Evolutionary conservation across 2,888 invertebrate genomes (phyloP).

Genomic region (Eupithecia subfuscata): DNA sequence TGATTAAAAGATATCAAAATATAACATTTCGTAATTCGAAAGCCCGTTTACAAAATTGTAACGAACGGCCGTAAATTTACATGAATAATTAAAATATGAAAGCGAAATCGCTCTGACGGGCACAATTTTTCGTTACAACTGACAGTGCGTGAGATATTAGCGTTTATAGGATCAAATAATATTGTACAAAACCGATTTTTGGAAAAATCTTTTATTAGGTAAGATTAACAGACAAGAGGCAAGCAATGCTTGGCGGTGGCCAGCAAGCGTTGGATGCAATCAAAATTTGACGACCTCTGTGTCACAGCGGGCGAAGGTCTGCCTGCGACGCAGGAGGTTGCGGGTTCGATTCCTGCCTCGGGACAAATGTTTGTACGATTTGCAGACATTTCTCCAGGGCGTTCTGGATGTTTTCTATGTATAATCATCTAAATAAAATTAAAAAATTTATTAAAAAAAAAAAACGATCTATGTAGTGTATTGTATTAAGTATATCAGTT

Average conservation of each 20-base stretch:
- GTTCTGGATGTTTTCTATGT: too few species aligned
- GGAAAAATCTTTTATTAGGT: neutral
- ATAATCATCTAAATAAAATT: too few species aligned
- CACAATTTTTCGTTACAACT: conserved; percentile 34
- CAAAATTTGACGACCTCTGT: too few species aligned
- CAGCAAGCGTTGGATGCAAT: too few species aligned
- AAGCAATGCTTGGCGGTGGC: neutral
- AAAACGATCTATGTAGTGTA: too few species aligned
- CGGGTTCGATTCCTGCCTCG: too few species aligned
- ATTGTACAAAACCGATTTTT: neutral
- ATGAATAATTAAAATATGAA: conserved; percentile 37
- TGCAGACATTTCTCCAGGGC: too few species aligned
- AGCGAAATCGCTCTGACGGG: conserved; percentile 33
- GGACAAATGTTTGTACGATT: too few species aligned
- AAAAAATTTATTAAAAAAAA: too few species aligned
- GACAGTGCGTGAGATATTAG: conserved; percentile 34
- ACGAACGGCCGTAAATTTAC: conserved; percentile 36
- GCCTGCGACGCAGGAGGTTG: too few species aligned
- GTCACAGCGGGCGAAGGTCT: too few species aligned
- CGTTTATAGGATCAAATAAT: conserved; percentile 21
- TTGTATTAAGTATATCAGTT: too few species aligned
- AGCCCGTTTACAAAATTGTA: conserved; percentile 19
- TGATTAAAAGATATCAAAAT: conserved; percentile 13
- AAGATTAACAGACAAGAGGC: neutral
- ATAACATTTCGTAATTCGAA: conserved; percentile 31